Evolutionary conservation across 2,888 invertebrate genomes (phyloP).

Genomic region (Dynastes grantii): DNA sequence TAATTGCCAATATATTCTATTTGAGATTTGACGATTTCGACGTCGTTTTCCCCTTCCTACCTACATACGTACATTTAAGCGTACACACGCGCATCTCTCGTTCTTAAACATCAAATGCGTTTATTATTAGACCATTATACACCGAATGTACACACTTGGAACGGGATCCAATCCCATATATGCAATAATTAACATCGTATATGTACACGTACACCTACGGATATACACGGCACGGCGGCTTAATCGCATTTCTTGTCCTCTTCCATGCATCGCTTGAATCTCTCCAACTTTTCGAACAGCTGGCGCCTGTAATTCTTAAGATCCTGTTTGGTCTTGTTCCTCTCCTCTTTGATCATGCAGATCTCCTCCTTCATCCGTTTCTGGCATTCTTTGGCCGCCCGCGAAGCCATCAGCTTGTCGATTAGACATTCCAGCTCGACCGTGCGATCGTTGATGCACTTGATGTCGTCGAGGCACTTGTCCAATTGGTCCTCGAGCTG

Average conservation of each 20-base stretch:
- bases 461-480: constrained; percentile 45
- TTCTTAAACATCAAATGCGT: no score
- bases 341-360: constrained; percentile 41
- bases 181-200: not conserved
- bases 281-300: constrained; percentile 35
- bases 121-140: no score
- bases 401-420: constrained; percentile 41
- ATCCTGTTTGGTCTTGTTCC: constrained; percentile 40
- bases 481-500: constrained; percentile 46
- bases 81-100: no score
- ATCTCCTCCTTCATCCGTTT: constrained; percentile 46
- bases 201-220: not conserved
- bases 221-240: not conserved
- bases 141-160: no score
- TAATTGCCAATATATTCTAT: not conserved
- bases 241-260: not conserved
- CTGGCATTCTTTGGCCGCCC: constrained; percentile 44
- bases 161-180: no score
- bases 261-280: constrained; percentile 21
- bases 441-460: constrained; percentile 38
- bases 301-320: constrained; percentile 31
- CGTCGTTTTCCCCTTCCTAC: no score
- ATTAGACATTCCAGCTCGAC: constrained; percentile 44
- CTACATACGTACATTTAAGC: no score
- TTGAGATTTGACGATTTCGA: no score